Percentiles rank a stretch among this genome's conserved stretches.
phyloP scores from a whole-genome alignment of 2,888 invertebrate species.

The Amphipoea oculea region DNA sequence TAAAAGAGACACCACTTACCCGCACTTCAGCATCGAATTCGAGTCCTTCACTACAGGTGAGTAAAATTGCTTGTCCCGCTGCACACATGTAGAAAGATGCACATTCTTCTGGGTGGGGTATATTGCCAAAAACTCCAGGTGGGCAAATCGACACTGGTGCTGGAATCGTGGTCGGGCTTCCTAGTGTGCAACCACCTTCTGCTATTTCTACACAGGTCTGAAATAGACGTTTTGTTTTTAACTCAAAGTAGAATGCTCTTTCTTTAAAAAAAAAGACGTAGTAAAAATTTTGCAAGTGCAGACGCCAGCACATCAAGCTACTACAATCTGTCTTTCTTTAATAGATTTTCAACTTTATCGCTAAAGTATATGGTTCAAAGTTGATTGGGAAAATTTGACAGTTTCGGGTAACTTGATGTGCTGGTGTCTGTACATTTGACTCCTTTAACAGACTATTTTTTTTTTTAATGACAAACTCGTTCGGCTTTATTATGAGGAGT shows the following conservation, averaged over 20 bases:
- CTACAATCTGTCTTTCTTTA: no score
- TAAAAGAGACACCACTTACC: constrained; percentile 3
- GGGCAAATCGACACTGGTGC: constrained; percentile 57
- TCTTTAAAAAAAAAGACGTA: not conserved
- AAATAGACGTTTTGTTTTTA: constrained; percentile 1
- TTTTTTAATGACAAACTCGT: not conserved
- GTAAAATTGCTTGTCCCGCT: constrained; percentile 58
- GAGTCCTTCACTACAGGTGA: constrained; percentile 65
- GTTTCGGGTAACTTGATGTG: no score
- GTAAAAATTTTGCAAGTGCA: no score
- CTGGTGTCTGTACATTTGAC: not conserved
- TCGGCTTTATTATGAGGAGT: not conserved
- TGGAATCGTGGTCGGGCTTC: constrained; percentile 2
- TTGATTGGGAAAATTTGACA: no score
- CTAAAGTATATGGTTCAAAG: no score
- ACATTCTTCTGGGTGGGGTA: constrained; percentile 70
- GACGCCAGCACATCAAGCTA: no score
- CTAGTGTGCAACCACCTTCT: constrained; percentile 43
- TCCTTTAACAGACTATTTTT: not conserved
- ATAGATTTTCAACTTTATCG: no score
- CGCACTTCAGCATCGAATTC: constrained; percentile 67
- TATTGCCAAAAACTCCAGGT: constrained; percentile 65
- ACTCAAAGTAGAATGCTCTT: not conserved
- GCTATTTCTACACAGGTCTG: constrained; percentile 33
- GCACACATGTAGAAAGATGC: constrained; percentile 70